Percentiles rank a stretch among this genome's conserved stretches.
These are phyloP conservation scores for Phrynosoma platyrhinos DNA, from an alignment of 2,113 vertebrate genomes.

Conservation along the genomic window DNA sequence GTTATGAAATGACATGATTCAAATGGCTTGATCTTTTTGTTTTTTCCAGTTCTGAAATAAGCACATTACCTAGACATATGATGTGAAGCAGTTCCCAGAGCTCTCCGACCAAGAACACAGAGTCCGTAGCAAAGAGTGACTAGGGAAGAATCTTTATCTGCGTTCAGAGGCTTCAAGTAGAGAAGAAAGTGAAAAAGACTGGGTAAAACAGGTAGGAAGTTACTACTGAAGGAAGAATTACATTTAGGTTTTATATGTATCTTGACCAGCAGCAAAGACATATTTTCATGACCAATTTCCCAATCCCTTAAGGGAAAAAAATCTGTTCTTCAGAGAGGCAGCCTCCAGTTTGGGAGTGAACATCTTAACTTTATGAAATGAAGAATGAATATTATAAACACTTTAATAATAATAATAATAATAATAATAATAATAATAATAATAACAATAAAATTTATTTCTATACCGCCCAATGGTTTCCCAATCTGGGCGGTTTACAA, in stretches of 20 bases:
- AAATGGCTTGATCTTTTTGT: background rate
- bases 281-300: background rate
- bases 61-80: slow-evolving; percentile 95
- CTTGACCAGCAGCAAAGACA: background rate
- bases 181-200: slow-evolving; percentile 14
- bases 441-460: too few relatives aligned
- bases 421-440: too few relatives aligned
- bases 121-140: slow-evolving; percentile 95
- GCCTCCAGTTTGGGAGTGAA: background rate
- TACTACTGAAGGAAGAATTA: background rate
- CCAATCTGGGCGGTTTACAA: too few relatives aligned
- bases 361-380: background rate
- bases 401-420: too few relatives aligned
- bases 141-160: slow-evolving; percentile 92
- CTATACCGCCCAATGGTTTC: too few relatives aligned
- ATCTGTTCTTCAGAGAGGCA: background rate
- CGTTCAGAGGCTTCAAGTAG: slow-evolving; percentile 85
- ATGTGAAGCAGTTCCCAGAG: slow-evolving; percentile 95
- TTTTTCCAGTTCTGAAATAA: background rate
- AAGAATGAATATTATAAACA: background rate
- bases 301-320: background rate
- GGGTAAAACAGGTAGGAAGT: background rate
- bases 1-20: background rate
- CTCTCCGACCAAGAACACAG: slow-evolving; percentile 95
- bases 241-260: background rate